Conservation (phyloP, 2,797 vertebrate genomes). For the Periparus ater region DNA sequence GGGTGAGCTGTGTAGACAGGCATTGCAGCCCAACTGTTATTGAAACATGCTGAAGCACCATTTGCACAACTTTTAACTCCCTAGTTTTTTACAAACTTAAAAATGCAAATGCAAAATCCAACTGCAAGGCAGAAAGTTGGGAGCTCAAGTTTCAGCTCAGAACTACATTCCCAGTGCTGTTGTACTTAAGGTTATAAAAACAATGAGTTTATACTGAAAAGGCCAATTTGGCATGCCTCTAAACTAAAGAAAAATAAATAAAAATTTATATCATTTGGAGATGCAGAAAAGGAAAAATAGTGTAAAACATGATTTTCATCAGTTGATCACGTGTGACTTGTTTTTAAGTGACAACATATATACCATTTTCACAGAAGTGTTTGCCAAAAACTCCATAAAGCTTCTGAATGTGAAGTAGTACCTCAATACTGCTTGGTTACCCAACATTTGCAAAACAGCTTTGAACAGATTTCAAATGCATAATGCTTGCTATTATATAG, state of each 20-base stretch:
- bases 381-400: not conserved
- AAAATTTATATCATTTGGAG: not conserved
- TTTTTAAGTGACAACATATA: not conserved
- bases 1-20: not conserved
- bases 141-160: slow-evolving; percentile 2
- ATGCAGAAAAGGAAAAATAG: not conserved
- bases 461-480: not conserved
- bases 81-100: not conserved
- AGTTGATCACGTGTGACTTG: fast-evolving
- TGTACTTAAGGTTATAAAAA: not conserved
- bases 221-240: not conserved
- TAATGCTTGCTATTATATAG: not conserved
- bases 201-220: not conserved
- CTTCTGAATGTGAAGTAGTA: not conserved
- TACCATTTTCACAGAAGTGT: not conserved
- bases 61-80: slow-evolving; percentile 6
- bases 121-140: not conserved
- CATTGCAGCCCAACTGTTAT: not conserved
- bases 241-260: not conserved
- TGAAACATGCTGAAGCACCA: not conserved
- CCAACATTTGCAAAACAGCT: not conserved
- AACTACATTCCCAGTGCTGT: not conserved
- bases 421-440: not conserved
- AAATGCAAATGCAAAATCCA: slow-evolving; percentile 34
- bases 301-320: not conserved